Base-by-base conservation (phyloP, 1,140 invertebrate genomes). In the Musca vetustissima region DNA sequence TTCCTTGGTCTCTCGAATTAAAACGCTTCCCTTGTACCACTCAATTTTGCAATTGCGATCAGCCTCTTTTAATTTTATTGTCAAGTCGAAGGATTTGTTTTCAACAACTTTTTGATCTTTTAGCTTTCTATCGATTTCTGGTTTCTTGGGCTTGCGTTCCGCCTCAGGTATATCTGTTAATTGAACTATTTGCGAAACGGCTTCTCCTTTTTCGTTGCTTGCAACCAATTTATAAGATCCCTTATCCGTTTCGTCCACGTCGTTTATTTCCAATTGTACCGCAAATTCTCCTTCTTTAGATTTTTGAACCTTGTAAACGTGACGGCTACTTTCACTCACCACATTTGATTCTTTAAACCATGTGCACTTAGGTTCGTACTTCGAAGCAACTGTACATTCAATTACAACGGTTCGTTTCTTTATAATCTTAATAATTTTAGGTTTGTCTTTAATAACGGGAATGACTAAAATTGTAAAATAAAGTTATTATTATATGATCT, bases 141-240 rank as follows among this genome's bases (percentile, higher is more conserved):
- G 89, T 74, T 90, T 90, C 49, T 64, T 64, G 2, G 74, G 73
- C 50, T 79, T 80, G 8, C 74, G 73, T 48, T 82, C 80, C 28
- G 80, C 80, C 65, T 90, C 89, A 7, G 90, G 90, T 74, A 95
- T 89, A 74, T 95, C 92, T 47, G 89, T 89, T 13, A 97, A 89
- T 83, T 94, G 90, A 0, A 97, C 93, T 66, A 90, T 87, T 83
- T 95, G 92, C n/a, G 94, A 96, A 28, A 90, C 90, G 1, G 93
- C 93, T 85, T 96, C 94, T 70, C 95, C 95, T 83, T 96, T 96
- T 76, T 96, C 94, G 76, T 97, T 97, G 78, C 93, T 94, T 8
- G 94, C 95, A 0, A 95, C 89, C 69, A 97, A 84, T 83, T 96
- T 96, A 78, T 97, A 97, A 69, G 89, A 87, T 68, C 95, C 95